phyloP scores from a whole-genome alignment of 2,797 vertebrate genomes.

The Phrynocephalus guinanensis region DNA sequence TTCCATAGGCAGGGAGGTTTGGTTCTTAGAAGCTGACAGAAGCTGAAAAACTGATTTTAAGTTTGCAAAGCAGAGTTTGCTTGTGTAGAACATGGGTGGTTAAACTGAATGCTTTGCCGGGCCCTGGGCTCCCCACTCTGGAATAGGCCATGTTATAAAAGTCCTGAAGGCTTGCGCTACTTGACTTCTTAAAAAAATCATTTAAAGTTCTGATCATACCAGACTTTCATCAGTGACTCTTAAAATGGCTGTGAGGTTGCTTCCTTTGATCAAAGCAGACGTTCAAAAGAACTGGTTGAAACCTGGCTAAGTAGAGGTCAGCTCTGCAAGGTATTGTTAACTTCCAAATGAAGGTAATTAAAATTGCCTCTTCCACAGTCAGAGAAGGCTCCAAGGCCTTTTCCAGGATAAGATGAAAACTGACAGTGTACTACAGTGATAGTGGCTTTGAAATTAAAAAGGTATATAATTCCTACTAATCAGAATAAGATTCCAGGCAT shows the following conservation, averaged over 20 bases:
- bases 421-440: slow-evolving; percentile 38
- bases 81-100: not conserved
- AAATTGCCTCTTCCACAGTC: slow-evolving; percentile 51
- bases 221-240: slow-evolving; percentile 33
- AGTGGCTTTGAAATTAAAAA: slow-evolving; percentile 49
- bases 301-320: slow-evolving; percentile 46
- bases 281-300: slow-evolving; percentile 56
- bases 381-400: slow-evolving; percentile 4
- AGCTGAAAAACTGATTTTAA: not conserved
- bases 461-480: slow-evolving; percentile 31
- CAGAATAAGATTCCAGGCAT: slow-evolving; percentile 42
- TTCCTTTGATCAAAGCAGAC: slow-evolving; percentile 64
- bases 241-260: slow-evolving; percentile 62
- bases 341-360: slow-evolving; percentile 49
- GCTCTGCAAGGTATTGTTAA: slow-evolving; percentile 52
- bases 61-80: not conserved
- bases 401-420: slow-evolving; percentile 36
- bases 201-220: slow-evolving; percentile 7
- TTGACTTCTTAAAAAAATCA: not conserved
- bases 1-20: no score
- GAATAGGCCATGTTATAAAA: not conserved
- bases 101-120: not conserved
- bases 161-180: not conserved
- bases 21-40: not conserved
- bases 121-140: not conserved